Conservation (phyloP, 1,140 invertebrate species). For the Adoxophyes honmai region DNA sequence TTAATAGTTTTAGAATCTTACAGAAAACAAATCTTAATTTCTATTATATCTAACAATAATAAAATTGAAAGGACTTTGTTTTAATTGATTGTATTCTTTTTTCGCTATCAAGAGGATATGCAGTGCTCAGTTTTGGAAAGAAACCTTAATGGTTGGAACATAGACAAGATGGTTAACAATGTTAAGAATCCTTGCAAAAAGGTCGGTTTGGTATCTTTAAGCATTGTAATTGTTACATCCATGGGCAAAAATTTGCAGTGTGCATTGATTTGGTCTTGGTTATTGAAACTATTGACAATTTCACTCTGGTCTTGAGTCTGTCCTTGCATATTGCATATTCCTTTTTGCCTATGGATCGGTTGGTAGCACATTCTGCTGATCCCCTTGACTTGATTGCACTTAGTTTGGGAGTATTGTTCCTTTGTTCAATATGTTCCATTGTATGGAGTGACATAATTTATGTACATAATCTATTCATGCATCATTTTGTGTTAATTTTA, state of each 20-base stretch:
- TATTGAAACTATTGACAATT: too few species aligned
- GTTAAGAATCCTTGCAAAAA: conserved; percentile 68
- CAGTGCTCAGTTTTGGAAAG: conserved; percentile 67
- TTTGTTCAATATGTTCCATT: conserved; percentile 62
- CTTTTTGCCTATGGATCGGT: conserved; percentile 49
- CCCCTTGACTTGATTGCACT: conserved; percentile 41
- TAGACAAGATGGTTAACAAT: conserved; percentile 69
- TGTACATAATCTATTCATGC: conserved; percentile 23
- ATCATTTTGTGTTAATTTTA: conserved; percentile 19
- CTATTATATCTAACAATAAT: too few species aligned
- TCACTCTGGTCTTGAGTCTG: not conserved
- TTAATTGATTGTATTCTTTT: conserved; percentile 55
- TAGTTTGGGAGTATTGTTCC: conserved; percentile 38
- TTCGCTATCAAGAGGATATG: conserved; percentile 68
- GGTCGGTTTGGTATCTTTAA: conserved; percentile 49
- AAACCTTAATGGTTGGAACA: conserved; percentile 56
- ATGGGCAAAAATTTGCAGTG: conserved; percentile 36
- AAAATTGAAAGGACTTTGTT: not conserved
- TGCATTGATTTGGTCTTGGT: not conserved
- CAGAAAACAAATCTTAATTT: too few species aligned
- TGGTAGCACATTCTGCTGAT: conserved; percentile 41
- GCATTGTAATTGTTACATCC: conserved; percentile 41
- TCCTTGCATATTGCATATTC: conserved; percentile 7
- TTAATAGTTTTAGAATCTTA: too few species aligned
- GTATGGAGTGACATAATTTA: conserved; percentile 34